Conservation (phyloP, 2,888 invertebrate species). For the Syrista parreyssii region DNA sequence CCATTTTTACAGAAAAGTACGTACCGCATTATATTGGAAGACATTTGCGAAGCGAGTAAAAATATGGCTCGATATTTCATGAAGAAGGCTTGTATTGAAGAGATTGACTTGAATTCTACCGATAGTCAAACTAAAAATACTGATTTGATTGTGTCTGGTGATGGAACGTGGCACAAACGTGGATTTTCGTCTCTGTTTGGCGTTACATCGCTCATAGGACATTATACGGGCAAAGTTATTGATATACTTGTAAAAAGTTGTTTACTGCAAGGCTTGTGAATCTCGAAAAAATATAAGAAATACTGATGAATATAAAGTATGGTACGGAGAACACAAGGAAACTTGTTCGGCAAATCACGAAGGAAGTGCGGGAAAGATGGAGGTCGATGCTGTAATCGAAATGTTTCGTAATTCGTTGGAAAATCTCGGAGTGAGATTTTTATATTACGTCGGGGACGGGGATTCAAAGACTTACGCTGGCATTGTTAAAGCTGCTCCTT, state of each 20-base stretch:
- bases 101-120: neutral
- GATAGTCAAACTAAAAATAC: neutral
- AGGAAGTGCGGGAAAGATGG: slow-evolving; percentile 6
- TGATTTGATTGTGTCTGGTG: slow-evolving; percentile 24
- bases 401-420: neutral
- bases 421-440: neutral
- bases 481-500: slow-evolving; percentile 18
- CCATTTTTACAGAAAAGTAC: neutral
- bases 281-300: slow-evolving; percentile 9
- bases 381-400: neutral
- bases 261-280: slow-evolving; percentile 13
- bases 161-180: slow-evolving; percentile 20
- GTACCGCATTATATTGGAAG: neutral
- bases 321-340: slow-evolving; percentile 6
- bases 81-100: slow-evolving; percentile 12
- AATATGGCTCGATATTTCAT: slow-evolving; percentile 10
- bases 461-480: slow-evolving; percentile 21
- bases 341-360: slow-evolving; percentile 4
- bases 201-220: slow-evolving; percentile 25
- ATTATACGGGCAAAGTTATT: slow-evolving; percentile 21
- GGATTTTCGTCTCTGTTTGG: slow-evolving; percentile 22
- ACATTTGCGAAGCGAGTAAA: slow-evolving; percentile 1
- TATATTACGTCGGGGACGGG: slow-evolving; percentile 6
- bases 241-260: slow-evolving; percentile 16
- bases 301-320: slow-evolving; percentile 8